Percentiles rank a stretch among this genome's conserved stretches.
These are phyloP conservation scores for Norana najaformis DNA, from an alignment of 2,888 invertebrate genomes.

Conservation along the genomic window DNA sequence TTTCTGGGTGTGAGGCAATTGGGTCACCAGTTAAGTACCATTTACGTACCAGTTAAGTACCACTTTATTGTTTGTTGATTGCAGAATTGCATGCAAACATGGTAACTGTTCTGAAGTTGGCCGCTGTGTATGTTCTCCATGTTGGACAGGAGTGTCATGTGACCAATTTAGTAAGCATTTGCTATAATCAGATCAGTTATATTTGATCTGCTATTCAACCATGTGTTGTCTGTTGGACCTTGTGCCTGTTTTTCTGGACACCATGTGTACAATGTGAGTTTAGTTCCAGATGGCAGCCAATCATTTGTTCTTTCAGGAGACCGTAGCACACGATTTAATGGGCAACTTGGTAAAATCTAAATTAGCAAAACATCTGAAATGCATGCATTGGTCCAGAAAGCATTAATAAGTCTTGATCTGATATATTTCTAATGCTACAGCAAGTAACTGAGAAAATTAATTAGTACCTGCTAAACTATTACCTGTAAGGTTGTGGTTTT, in stretches of 20 bases:
- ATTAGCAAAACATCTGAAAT: too few relatives aligned
- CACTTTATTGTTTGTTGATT: background rate
- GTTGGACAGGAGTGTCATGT: conserved; percentile 36
- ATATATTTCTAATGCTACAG: too few relatives aligned
- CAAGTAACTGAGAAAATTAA: too few relatives aligned
- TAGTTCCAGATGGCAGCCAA: background rate
- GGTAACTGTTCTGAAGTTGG: conserved; percentile 32
- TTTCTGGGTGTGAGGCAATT: background rate
- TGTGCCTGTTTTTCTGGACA: background rate
- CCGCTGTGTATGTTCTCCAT: conserved; percentile 34
- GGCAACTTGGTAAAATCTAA: too few relatives aligned
- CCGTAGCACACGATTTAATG: background rate
- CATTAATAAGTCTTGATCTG: too few relatives aligned
- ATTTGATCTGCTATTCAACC: background rate
- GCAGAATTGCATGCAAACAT: conserved; percentile 31
- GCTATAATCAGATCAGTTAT: background rate
- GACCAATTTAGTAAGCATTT: conserved; percentile 31
- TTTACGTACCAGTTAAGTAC: background rate
- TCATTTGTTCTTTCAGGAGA: background rate
- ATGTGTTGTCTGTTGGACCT: background rate
- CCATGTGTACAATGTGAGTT: background rate
- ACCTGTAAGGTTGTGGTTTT: background rate
- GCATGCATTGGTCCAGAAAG: too few relatives aligned
- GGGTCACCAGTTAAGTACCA: background rate
- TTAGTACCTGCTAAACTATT: too few relatives aligned